A percentile compares a stretch with the other conserved stretches of the same genome.
Evolutionary conservation across 2,888 invertebrate species (phyloP).

Genomic region (Branchipolynoe longqiensis): DNA sequence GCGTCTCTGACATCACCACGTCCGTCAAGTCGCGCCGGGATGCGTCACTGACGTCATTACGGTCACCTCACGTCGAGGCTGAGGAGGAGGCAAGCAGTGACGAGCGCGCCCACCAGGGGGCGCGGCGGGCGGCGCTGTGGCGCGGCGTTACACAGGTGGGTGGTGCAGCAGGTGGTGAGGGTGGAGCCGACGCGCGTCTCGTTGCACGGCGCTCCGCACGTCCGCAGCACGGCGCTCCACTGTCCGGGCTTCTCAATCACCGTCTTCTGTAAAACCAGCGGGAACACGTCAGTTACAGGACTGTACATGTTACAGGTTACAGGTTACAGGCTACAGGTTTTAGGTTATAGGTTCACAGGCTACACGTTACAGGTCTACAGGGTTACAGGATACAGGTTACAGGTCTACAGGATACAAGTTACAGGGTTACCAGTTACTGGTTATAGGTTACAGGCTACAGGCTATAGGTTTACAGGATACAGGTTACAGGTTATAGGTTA

Average conservation of each 20-base stretch:
- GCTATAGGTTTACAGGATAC: too few relatives aligned
- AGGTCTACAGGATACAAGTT: too few relatives aligned
- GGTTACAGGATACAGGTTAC: too few relatives aligned
- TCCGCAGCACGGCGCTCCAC: conserved; percentile 46
- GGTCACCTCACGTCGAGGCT: conserved; percentile 27
- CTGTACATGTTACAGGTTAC: too few relatives aligned
- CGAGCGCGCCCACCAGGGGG: background rate
- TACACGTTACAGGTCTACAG: too few relatives aligned
- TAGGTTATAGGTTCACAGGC: too few relatives aligned
- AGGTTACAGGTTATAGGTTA: too few relatives aligned
- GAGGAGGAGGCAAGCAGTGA: too few relatives aligned
- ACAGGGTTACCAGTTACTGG: too few relatives aligned
- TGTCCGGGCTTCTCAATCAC: conserved; percentile 15
- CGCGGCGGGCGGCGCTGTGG: background rate
- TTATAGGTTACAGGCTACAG: too few relatives aligned
- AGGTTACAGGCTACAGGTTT: too few relatives aligned
- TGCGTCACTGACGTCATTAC: conserved; percentile 17
- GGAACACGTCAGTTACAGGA: too few relatives aligned
- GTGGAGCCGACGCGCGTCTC: conserved; percentile 45
- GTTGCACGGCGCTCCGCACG: conserved; percentile 53
- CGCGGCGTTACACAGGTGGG: conserved; percentile 53
- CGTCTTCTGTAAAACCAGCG: conserved; percentile 52
- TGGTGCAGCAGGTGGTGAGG: conserved; percentile 41
- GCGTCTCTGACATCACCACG: conserved; percentile 1
- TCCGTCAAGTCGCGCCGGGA: background rate